Evolutionary conservation across 2,113 vertebrate genomes (phyloP).

Genomic region (Heteronetta atricapilla): DNA sequence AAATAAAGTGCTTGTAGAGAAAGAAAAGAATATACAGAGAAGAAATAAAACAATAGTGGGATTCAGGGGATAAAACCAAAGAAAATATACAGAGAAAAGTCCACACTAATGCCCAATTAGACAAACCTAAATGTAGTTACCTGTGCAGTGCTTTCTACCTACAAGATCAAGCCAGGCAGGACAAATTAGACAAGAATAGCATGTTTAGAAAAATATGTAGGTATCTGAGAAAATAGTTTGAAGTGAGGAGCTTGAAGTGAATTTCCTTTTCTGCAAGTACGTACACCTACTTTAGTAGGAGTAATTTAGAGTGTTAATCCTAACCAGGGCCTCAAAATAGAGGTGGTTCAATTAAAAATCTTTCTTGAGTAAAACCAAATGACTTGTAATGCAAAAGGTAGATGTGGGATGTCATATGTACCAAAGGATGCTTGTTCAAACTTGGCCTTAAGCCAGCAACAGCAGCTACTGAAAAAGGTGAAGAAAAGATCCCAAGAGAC

Average conservation of each 20-base stretch:
- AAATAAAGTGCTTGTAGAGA: not conserved
- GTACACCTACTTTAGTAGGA: not conserved
- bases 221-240: not conserved
- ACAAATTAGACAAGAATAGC: not conserved
- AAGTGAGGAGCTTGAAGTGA: not conserved
- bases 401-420: not conserved
- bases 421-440: not conserved
- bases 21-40: not conserved
- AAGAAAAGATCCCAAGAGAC: not conserved
- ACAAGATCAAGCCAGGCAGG: not conserved
- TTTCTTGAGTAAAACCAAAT: not conserved
- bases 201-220: not conserved
- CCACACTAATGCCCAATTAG: not conserved
- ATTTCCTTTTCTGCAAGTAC: not conserved
- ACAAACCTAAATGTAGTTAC: not conserved
- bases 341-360: not conserved
- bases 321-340: not conserved
- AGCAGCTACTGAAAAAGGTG: not conserved
- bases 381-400: not conserved
- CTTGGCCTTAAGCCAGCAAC: not conserved
- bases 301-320: not conserved
- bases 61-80: not conserved
- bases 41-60: not conserved
- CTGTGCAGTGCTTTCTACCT: not conserved
- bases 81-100: not conserved